These are phyloP conservation scores for Leuciscus waleckii DNA, from an alignment of 2,797 vertebrate genomes.

Conservation along the genomic window DNA sequence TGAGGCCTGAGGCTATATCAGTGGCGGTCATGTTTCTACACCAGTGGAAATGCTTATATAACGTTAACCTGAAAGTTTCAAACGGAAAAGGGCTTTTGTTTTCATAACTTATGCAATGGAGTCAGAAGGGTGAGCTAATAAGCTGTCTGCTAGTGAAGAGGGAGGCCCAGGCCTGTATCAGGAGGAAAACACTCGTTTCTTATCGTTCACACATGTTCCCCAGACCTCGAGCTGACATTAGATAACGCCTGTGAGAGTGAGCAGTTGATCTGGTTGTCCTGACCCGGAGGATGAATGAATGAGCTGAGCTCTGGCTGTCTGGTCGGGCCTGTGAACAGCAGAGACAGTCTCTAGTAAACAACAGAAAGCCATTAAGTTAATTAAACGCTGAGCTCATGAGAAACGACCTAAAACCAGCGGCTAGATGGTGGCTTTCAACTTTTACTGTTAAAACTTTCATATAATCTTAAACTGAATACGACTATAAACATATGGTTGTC, in stretches of 20 bases:
- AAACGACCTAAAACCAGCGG: too few species aligned
- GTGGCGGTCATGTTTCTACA: background rate
- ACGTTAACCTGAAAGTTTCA: too few species aligned
- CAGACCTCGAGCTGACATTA: background rate
- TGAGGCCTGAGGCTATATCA: background rate
- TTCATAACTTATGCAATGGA: background rate
- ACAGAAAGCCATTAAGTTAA: conserved; percentile 11
- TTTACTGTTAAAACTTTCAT: too few species aligned
- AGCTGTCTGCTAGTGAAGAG: background rate
- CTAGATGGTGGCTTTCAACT: too few species aligned
- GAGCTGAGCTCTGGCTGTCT: background rate
- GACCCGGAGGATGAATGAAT: background rate
- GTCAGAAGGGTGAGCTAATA: background rate
- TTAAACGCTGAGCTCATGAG: background rate
- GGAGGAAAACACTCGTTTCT: background rate
- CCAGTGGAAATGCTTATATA: background rate
- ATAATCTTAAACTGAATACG: too few species aligned
- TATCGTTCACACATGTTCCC: background rate
- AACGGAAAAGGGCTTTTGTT: background rate
- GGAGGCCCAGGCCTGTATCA: conserved; percentile 5
- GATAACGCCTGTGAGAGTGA: background rate
- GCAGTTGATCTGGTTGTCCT: background rate
- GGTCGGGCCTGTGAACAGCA: background rate
- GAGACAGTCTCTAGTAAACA: background rate
- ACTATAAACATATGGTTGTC: too few species aligned